Conservation (phyloP, 2,888 invertebrate species). For the Catocala nupta region DNA sequence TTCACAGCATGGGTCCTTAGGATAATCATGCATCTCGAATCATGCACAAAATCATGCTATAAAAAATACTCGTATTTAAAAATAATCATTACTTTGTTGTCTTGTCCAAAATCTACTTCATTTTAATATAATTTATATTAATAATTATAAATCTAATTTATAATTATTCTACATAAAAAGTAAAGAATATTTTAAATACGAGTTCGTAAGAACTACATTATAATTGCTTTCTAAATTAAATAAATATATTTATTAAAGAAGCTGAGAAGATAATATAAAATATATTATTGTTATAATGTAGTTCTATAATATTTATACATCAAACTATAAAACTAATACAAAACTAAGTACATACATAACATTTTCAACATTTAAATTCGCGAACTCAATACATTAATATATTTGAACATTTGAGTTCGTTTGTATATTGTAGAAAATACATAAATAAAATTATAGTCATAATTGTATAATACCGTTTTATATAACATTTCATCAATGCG, state of each 20-base stretch:
- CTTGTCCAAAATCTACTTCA: too few species aligned
- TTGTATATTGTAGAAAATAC: too few species aligned
- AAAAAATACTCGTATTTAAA: conserved; percentile 40
- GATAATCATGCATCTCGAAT: conserved; percentile 37
- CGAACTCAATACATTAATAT: neutral
- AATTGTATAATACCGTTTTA: too few species aligned
- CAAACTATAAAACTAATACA: conserved; percentile 19
- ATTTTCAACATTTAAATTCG: neutral
- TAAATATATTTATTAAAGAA: neutral
- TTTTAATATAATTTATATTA: too few species aligned
- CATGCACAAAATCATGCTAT: conserved; percentile 45
- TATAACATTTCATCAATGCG: too few species aligned
- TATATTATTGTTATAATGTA: conserved; percentile 27
- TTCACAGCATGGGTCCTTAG: conserved; percentile 38
- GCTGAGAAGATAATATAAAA: neutral
- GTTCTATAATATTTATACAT: conserved; percentile 23
- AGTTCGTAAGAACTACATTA: conserved; percentile 32
- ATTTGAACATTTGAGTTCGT: too few species aligned
- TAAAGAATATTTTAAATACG: conserved; percentile 29
- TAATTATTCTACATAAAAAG: neutral
- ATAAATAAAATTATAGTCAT: too few species aligned
- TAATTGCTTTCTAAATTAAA: conserved; percentile 1
- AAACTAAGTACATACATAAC: conserved; percentile 21
- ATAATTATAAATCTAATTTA: neutral
- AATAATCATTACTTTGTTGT: conserved; percentile 6